phyloP scores from a whole-genome alignment of 2,888 invertebrate species.

The Ernsta delagoae region DNA sequence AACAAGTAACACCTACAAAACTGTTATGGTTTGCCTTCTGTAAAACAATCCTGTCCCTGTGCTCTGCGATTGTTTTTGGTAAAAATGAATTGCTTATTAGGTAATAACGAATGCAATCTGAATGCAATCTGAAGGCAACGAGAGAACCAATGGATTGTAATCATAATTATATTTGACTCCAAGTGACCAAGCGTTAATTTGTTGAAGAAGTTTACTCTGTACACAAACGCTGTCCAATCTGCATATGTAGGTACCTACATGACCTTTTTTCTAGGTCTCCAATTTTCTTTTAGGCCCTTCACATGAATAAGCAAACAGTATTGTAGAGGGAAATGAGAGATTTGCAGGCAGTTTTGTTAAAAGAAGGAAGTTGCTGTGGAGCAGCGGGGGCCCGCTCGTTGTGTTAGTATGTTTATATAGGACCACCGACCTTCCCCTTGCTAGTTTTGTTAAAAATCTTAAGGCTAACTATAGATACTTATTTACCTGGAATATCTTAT shows the following conservation, averaged over 20 bases:
- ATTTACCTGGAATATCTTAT: not conserved
- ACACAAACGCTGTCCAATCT: not conserved
- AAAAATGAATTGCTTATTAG: no score
- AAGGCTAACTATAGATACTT: not conserved
- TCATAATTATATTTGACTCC: not conserved
- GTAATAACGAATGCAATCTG: no score
- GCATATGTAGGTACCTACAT: not conserved
- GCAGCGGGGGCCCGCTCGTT: slow-evolving; percentile 41
- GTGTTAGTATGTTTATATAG: slow-evolving; percentile 53
- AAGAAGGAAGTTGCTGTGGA: slow-evolving; percentile 50
- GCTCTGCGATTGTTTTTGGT: no score
- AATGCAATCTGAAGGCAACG: no score
- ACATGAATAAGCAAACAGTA: slow-evolving; percentile 65
- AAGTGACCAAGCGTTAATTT: not conserved
- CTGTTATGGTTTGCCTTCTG: no score
- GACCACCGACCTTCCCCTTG: slow-evolving; percentile 40
- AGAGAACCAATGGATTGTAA: not conserved
- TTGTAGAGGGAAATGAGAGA: slow-evolving; percentile 63
- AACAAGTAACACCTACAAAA: no score
- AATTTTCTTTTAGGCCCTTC: slow-evolving; percentile 34
- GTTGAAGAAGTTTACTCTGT: not conserved
- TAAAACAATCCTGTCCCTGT: no score
- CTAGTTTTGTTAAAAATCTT: not conserved
- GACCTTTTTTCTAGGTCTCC: not conserved
- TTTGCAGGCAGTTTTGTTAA: slow-evolving; percentile 61